Percentiles rank a stretch among this genome's conserved stretches.
phyloP scores from a whole-genome alignment of 2,113 vertebrate genomes.

The Lepidothrix coronata region DNA sequence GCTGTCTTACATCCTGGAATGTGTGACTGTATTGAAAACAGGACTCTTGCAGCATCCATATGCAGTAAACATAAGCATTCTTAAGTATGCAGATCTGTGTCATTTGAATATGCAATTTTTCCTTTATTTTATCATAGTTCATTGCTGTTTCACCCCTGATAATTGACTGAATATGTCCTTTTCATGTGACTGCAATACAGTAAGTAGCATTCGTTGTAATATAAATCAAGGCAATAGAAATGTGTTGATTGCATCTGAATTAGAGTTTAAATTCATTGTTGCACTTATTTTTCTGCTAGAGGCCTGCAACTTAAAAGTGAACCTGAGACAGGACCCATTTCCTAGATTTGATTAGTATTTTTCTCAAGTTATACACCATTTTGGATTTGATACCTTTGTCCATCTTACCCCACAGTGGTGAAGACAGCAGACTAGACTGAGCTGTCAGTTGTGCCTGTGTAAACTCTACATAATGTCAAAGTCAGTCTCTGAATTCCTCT shows the following conservation, averaged over 20 bases:
- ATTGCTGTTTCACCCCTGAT: not conserved
- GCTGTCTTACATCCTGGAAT: not conserved
- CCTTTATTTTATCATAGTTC: not conserved
- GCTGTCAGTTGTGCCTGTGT: not conserved
- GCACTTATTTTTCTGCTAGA: not conserved
- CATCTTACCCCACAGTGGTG: not conserved
- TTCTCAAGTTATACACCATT: not conserved
- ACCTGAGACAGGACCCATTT: not conserved
- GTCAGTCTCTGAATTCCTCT: not conserved
- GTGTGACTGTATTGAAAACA: not conserved
- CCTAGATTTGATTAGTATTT: not conserved
- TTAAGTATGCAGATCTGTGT: not conserved
- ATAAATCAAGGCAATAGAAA: not conserved
- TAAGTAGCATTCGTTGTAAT: not conserved
- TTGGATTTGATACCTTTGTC: not conserved
- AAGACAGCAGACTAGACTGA: not conserved
- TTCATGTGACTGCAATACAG: not conserved
- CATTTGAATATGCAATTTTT: not conserved
- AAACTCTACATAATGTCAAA: not conserved
- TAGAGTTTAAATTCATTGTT: not conserved
- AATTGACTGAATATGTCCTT: not conserved
- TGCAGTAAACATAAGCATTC: not conserved
- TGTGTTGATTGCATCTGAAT: not conserved
- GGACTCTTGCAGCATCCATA: not conserved
- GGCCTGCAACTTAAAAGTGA: not conserved